A percentile compares a stretch with the other conserved stretches of the same genome.
Evolutionary conservation across 2,113 vertebrate genomes (phyloP).

Genomic region (Zapus hudsonius): DNA sequence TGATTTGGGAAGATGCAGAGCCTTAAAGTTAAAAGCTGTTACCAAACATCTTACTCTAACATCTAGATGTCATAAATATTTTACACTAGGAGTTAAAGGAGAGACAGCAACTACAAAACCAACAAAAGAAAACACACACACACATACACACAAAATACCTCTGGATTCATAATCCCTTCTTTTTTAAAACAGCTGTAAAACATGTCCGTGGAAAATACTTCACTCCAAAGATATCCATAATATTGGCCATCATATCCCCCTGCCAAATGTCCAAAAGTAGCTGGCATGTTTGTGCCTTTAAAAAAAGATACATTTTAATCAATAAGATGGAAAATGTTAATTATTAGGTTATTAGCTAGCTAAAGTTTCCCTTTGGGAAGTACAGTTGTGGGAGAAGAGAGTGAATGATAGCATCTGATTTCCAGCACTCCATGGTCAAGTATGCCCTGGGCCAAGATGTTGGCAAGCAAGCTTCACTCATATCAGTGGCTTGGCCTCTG

Average conservation of each 20-base stretch:
- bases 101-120: not conserved
- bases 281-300: slow-evolving; percentile 89
- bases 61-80: slow-evolving; percentile 34
- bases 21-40: slow-evolving; percentile 62
- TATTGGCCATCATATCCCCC: slow-evolving; percentile 97
- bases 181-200: slow-evolving; percentile 95
- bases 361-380: slow-evolving; percentile 18
- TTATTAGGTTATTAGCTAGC: not conserved
- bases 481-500: slow-evolving; percentile 16
- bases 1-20: slow-evolving; percentile 58
- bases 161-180: slow-evolving; percentile 94
- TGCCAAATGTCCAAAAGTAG: slow-evolving; percentile 91
- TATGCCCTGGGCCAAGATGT: slow-evolving; percentile 38
- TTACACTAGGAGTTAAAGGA: slow-evolving; percentile 17
- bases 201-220: slow-evolving; percentile 97
- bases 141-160: slow-evolving; percentile 84
- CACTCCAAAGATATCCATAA: slow-evolving; percentile 97
- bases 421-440: not conserved
- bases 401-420: slow-evolving; percentile 12
- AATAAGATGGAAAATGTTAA: slow-evolving; percentile 26
- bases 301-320: slow-evolving; percentile 72
- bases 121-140: slow-evolving; percentile 78
- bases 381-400: slow-evolving; percentile 8
- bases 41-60: slow-evolving; percentile 45
- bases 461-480: slow-evolving; percentile 55